Base-by-base conservation (phyloP, 2,113 vertebrate genomes). In the Archocentrus centrarchus region DNA sequence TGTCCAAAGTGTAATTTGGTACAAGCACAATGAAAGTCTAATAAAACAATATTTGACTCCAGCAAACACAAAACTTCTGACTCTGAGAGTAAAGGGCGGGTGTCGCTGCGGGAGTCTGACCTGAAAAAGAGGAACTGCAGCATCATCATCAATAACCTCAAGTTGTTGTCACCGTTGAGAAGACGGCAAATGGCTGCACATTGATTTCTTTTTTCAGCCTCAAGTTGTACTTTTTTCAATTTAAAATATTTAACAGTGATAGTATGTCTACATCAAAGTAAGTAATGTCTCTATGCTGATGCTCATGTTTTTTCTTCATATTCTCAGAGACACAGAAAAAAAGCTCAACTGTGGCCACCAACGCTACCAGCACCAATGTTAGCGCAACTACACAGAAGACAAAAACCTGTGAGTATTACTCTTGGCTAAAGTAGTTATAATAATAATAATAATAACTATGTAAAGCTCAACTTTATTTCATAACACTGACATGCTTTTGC, bases 321-420 rank as follows among this genome's bases (percentile, higher is more conserved):
- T 66, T 41, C 13, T 41, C 22, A 37, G 35, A 1, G 35, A 8
- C 44, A 47, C 44, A 5, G 11, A 44, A 17, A 39, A 47, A 84
- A 57, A 63, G 6, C 2, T 79, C 83, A 60, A 75, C 75, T 3
- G 3, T 55, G 1, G 18, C 92, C 77, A 57, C 44, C 41, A 90
- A 88, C 77, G 44, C 30, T 6, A 85, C 82, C 73, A 81, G 1
- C 27, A 88, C 82, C 39, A 78, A 1, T 13, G 14, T 2, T 3
- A 39, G 13, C 18, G 11, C 11, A 8, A 75, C 11, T 1, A 76
- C 82, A 75, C 27, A 57, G 17, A 17, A 62, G 47, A 83, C 27
- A 3, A 61, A 20, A 18, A 79, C 9, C 18, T 37, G 91, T 94
- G 50, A 93, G 93, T 66, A 66, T 44, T 44, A 24, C 37, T 44